Base-by-base conservation (phyloP, 1,140 invertebrate genomes). In the Drosophila pallidifrons region DNA sequence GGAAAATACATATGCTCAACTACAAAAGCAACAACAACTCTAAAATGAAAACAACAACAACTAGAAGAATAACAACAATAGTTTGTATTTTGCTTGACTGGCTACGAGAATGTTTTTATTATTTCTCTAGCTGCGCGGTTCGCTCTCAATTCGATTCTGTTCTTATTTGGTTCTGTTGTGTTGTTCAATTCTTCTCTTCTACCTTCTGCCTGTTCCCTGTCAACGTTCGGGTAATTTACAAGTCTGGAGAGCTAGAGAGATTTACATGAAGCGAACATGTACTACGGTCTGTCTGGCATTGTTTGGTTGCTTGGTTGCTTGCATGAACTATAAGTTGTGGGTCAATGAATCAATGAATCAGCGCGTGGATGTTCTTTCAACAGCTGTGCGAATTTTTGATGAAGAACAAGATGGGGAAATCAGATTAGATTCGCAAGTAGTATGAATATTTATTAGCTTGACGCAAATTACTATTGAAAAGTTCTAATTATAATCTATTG, bases 311-410 rank as follows among this genome's bases (percentile, higher is more conserved):
- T 38, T 8, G 32, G 1, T 38, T 10, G 74, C 32, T 58, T 3
- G 20, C 20, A 25, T 75, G 74, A 73, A 70, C 68, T 75, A 55
- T 58, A 69, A 47, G 75, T 81, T 81, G 55, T 81, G 81, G 85
- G 85, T 88, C 85, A 88, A 85, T 83, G 80, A 82, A 67, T 89
- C 83, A 89, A 83, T 87, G 77, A 86, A 72, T 87, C 82, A 89
- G 80, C 67, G 63, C 63, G 54, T 78, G 55, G 77, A 75, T 83
- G 71, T 61, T 65, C 13, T 51, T 32, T 15, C n/a, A 78, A 71
- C 85, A 83, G 80, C 83, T 88, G 80, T 78, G 77, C 85, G 67
- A 81, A 81, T 70, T 70, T 73, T 63, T 67, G 52, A 75, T 38
- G 35, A 3, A 38, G 7, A 8, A 8, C 35, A 38, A 38, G 41